Evolutionary conservation across 2,888 invertebrate species (phyloP).

Genomic region (Dorcus hopei): DNA sequence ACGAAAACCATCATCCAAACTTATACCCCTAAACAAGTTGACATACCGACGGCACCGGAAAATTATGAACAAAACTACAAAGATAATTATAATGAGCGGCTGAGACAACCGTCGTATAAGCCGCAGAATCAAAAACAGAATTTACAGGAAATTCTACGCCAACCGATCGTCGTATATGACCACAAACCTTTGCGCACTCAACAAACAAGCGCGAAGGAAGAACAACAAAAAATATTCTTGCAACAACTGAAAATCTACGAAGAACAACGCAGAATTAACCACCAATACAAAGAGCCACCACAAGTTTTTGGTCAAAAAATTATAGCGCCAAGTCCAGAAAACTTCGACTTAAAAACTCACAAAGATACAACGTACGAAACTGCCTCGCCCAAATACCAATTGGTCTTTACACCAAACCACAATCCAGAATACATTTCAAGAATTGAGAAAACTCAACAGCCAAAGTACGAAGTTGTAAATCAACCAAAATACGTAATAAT

Average conservation of each 20-base stretch:
- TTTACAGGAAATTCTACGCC: background rate
- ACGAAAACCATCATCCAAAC: constrained; percentile 41
- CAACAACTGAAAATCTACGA: constrained; percentile 18
- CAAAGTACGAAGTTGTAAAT: too few relatives aligned
- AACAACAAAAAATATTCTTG: constrained; percentile 14
- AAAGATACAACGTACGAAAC: too few relatives aligned
- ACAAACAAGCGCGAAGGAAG: background rate
- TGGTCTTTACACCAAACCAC: too few relatives aligned
- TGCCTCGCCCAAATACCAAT: too few relatives aligned
- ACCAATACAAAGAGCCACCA: too few relatives aligned
- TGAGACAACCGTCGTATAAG: background rate
- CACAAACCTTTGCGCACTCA: background rate
- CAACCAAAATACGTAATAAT: too few relatives aligned
- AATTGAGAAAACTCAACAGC: too few relatives aligned
- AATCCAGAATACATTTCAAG: too few relatives aligned
- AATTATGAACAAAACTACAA: background rate
- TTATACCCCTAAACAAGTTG: constrained; percentile 44
- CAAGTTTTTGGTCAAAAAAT: too few relatives aligned
- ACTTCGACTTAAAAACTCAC: too few relatives aligned
- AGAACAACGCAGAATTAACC: constrained; percentile 10
- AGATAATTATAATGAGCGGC: background rate
- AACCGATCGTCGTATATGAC: background rate
- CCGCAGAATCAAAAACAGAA: background rate
- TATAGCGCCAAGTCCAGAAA: too few relatives aligned
- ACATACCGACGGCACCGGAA: constrained; percentile 30